Evolutionary conservation across 2,888 invertebrate genomes (phyloP).

Genomic region (Zaprionus lineosus): DNA sequence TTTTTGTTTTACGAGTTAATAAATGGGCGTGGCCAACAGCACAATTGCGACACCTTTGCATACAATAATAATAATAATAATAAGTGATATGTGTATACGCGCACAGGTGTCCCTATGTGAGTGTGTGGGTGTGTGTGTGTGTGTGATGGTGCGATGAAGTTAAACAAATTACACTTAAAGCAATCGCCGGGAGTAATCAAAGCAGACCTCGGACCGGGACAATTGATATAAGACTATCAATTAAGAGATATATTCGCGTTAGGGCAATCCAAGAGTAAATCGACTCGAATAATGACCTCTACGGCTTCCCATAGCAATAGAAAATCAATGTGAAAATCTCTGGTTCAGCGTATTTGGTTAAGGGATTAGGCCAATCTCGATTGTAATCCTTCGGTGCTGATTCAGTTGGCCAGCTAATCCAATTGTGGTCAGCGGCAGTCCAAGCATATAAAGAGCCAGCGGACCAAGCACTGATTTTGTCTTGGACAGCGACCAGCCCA

Average conservation of each 20-base stretch:
- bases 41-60: conserved; percentile 14
- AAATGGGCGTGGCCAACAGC: conserved; percentile 35
- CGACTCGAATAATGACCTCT: conserved; percentile 12
- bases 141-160: too few species aligned
- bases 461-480: conserved; percentile 53
- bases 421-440: conserved; percentile 31
- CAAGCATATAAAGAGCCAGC: conserved; percentile 43
- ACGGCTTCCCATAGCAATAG: not conserved
- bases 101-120: too few species aligned
- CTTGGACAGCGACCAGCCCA: conserved; percentile 54
- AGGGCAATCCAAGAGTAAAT: conserved; percentile 9
- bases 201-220: too few species aligned
- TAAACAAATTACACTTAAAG: too few species aligned
- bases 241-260: conserved; percentile 2
- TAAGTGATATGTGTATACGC: too few species aligned
- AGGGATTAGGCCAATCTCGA: conserved; percentile 59
- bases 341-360: conserved; percentile 41
- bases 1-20: conserved; percentile 63
- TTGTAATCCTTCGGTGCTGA: conserved; percentile 47
- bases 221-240: too few species aligned
- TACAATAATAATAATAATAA: not conserved
- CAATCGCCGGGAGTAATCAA: too few species aligned
- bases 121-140: not conserved
- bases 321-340: conserved; percentile 58
- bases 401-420: conserved; percentile 51